Percentiles rank a stretch among this genome's conserved stretches.
Conservation (phyloP, 2,797 vertebrate species). For the Lagodon rhomboides region DNA sequence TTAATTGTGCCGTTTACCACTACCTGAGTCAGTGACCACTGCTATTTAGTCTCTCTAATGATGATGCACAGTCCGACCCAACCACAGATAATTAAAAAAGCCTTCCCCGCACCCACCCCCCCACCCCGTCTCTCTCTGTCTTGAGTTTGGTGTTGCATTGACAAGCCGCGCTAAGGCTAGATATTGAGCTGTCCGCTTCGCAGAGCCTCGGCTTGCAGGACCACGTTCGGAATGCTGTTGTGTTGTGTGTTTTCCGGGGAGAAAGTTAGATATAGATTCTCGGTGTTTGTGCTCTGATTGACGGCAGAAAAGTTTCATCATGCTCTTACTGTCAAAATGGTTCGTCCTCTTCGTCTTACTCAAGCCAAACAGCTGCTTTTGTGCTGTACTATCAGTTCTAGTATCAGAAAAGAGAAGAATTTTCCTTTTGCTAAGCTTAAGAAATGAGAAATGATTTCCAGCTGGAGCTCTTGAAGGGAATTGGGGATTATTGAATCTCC, state of each 20-base stretch:
- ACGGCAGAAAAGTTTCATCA: slow-evolving; percentile 37
- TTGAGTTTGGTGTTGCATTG: slow-evolving; percentile 85
- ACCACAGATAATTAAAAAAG: slow-evolving; percentile 98
- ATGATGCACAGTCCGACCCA: slow-evolving; percentile 99
- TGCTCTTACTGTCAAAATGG: slow-evolving; percentile 34
- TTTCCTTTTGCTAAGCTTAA: background rate
- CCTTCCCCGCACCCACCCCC: slow-evolving; percentile 76
- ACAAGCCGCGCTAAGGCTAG: slow-evolving; percentile 81
- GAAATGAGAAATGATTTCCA: background rate
- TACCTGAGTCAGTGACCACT: slow-evolving; percentile 99
- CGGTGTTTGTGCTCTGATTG: slow-evolving; percentile 36
- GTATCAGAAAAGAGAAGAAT: background rate
- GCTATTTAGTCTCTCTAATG: slow-evolving; percentile 99
- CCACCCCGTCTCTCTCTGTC: slow-evolving; percentile 78
- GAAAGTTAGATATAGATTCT: slow-evolving; percentile 55
- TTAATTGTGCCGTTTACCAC: slow-evolving; percentile 99
- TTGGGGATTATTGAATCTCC: background rate
- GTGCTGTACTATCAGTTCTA: slow-evolving; percentile 10
- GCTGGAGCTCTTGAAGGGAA: background rate
- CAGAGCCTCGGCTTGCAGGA: slow-evolving; percentile 76
- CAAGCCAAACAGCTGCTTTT: slow-evolving; percentile 15
- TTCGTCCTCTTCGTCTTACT: background rate
- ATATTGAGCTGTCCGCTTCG: slow-evolving; percentile 88
- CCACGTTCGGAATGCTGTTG: slow-evolving; percentile 67
- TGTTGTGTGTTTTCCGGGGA: slow-evolving; percentile 61